Conservation (phyloP, 2,113 vertebrate species). For the Solenodon paradoxus region DNA sequence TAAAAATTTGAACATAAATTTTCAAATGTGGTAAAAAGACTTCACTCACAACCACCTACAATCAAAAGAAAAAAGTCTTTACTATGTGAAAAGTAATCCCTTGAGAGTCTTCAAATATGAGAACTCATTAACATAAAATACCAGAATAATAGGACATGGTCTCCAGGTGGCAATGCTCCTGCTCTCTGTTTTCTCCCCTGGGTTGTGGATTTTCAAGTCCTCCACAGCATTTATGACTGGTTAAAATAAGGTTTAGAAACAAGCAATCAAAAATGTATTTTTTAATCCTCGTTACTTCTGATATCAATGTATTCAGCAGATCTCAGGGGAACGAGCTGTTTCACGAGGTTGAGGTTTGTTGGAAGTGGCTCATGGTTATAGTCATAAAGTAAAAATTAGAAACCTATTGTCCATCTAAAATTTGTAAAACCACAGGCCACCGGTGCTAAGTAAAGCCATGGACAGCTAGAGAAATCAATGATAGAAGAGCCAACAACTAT, state of each 20-base stretch:
- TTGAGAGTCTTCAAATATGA: neutral
- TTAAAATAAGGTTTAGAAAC: neutral
- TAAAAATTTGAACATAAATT: neutral
- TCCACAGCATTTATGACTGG: neutral
- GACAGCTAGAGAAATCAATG: slow-evolving; percentile 31
- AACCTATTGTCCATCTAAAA: neutral
- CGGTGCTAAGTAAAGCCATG: neutral
- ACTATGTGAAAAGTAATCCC: neutral
- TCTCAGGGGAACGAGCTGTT: neutral
- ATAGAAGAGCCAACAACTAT: slow-evolving; percentile 27
- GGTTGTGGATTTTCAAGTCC: neutral
- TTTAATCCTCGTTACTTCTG: neutral
- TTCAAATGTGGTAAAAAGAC: neutral
- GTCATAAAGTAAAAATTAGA: slow-evolving; percentile 36
- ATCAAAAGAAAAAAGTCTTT: neutral
- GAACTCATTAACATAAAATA: neutral
- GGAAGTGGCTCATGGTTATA: neutral
- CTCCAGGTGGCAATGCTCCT: neutral
- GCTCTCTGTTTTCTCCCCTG: neutral
- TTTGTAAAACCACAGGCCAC: neutral
- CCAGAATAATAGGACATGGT: neutral
- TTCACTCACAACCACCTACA: neutral
- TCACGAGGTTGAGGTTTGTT: neutral
- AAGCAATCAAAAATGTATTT: neutral
- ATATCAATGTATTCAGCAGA: neutral